Evolutionary conservation across 2,113 vertebrate species (phyloP).

Genomic region (Thunnus thynnus): DNA sequence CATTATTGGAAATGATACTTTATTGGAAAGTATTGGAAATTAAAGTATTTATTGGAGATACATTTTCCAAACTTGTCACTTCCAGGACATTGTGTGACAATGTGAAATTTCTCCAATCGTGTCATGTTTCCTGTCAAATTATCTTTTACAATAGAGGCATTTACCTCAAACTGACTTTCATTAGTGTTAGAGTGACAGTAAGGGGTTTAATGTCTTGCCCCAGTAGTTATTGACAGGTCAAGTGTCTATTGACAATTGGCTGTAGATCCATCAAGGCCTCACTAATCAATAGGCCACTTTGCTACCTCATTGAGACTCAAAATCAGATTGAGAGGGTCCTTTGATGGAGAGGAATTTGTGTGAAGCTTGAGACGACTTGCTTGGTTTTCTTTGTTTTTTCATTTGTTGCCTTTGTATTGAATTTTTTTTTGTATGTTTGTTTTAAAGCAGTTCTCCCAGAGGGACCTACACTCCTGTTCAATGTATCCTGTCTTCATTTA

Average conservation of each 20-base stretch:
- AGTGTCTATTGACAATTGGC: constrained; percentile 29
- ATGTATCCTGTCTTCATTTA: too few relatives aligned
- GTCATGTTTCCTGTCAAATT: not conserved
- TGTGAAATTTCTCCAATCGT: not conserved
- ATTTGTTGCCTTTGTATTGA: not conserved
- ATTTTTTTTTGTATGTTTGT: not conserved
- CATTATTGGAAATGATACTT: too few relatives aligned
- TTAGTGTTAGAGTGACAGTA: not conserved
- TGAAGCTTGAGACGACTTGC: not conserved
- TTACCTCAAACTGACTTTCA: not conserved
- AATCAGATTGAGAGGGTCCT: not conserved
- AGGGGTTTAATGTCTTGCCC: not conserved
- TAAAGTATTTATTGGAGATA: not conserved
- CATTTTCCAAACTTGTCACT: not conserved
- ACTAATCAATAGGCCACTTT: constrained; percentile 50
- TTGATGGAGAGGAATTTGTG: constrained; percentile 7
- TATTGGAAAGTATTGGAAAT: too few relatives aligned
- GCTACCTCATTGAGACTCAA: constrained; percentile 23
- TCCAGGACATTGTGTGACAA: not conserved
- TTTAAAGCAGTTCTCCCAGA: not conserved
- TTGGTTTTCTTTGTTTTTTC: not conserved
- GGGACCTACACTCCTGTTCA: too few relatives aligned
- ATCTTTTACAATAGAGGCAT: not conserved
- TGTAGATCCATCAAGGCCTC: constrained; percentile 19
- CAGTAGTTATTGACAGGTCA: constrained; percentile 25